phyloP scores from a whole-genome alignment of 2,797 vertebrate species.

The Rhinichthys osculus region DNA sequence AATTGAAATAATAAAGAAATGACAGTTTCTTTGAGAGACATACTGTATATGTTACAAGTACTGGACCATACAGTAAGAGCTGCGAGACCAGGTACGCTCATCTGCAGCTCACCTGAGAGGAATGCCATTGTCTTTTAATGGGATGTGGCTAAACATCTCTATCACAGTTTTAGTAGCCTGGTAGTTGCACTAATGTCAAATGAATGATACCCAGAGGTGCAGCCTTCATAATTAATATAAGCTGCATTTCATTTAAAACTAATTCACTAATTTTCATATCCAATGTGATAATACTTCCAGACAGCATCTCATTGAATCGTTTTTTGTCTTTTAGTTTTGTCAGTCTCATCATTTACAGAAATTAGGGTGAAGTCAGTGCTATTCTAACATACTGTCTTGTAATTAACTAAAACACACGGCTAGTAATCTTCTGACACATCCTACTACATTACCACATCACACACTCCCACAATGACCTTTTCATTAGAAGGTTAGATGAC shows the following conservation, averaged over 20 bases:
- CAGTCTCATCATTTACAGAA: background rate
- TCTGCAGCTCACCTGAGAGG: background rate
- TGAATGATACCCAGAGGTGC: background rate
- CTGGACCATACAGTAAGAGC: background rate
- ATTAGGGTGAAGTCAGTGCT: background rate
- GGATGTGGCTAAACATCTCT: background rate
- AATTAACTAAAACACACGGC: background rate
- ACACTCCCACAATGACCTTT: constrained; percentile 22
- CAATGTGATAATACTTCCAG: background rate
- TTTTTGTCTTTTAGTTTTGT: background rate
- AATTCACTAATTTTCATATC: background rate
- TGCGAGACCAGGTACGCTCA: background rate
- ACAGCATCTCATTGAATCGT: background rate
- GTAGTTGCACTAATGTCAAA: background rate
- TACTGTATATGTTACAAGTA: no score
- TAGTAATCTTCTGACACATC: background rate
- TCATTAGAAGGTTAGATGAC: background rate
- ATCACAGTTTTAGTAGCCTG: background rate
- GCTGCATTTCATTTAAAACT: background rate
- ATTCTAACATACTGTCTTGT: background rate
- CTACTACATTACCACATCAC: background rate
- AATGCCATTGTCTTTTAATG: background rate
- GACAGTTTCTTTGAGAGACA: background rate
- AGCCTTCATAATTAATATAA: background rate
- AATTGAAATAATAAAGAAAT: background rate